Percentiles rank a stretch among this genome's conserved stretches.
These are phyloP conservation scores for Heterotis niloticus DNA, from an alignment of 2,113 vertebrate genomes.

Conservation along the genomic window DNA sequence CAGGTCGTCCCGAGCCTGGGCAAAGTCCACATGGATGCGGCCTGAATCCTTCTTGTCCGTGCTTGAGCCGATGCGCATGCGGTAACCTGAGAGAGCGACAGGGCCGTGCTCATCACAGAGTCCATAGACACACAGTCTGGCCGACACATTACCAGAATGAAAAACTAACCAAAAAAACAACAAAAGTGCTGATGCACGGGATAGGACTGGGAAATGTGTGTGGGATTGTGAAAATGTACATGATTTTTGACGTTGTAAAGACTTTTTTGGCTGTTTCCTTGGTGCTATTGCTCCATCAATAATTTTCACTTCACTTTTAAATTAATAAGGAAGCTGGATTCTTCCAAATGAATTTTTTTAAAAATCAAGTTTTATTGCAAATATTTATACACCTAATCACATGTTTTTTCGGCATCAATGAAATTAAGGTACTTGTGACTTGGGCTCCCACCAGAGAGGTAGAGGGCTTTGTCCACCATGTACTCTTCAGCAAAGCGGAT, in stretches of 20 bases:
- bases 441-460: slow-evolving; percentile 74
- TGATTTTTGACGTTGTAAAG: no score
- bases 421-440: not conserved
- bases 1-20: slow-evolving; percentile 84
- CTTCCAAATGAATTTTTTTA: not conserved
- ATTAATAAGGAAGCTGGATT: not conserved
- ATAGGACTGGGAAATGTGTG: no score
- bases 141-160: not conserved
- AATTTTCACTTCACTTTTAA: no score
- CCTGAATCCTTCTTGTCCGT: slow-evolving; percentile 88
- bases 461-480: slow-evolving; percentile 90
- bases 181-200: no score
- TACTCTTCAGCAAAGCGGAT: slow-evolving; percentile 84
- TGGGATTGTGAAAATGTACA: no score
- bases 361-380: not conserved
- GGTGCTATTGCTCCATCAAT: not conserved
- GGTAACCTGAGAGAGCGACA: slow-evolving; percentile 68
- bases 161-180: not conserved
- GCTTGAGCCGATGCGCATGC: slow-evolving; percentile 85
- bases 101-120: not conserved
- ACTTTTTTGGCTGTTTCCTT: no score
- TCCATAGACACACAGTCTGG: not conserved
- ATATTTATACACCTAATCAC: not conserved
- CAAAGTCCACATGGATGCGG: slow-evolving; percentile 85
- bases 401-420: not conserved